Conservation (phyloP, 2,797 vertebrate species). For the Betta splendens region DNA sequence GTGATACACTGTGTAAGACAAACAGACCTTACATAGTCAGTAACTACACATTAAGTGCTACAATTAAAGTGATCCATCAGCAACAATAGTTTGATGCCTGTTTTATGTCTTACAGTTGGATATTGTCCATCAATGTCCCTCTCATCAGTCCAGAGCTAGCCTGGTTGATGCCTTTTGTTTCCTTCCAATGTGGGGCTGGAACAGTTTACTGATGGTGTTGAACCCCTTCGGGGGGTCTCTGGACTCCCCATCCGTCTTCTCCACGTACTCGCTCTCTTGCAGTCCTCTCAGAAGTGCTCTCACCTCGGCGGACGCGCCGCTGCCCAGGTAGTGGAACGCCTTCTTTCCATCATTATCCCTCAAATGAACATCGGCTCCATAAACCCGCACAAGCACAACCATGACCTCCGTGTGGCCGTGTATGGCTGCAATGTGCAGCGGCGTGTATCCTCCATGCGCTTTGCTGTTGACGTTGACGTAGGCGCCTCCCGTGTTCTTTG, state of each 20-base stretch:
- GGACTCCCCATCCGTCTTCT: slow-evolving; percentile 68
- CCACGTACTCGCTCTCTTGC: slow-evolving; percentile 36
- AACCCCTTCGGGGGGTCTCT: slow-evolving; percentile 84
- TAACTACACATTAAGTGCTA: slow-evolving; percentile 6
- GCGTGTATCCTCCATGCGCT: slow-evolving; percentile 90
- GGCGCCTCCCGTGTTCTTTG: slow-evolving; percentile 74
- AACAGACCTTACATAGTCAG: not conserved
- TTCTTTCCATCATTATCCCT: slow-evolving; percentile 92
- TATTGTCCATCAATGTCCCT: slow-evolving; percentile 33
- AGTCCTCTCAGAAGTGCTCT: slow-evolving; percentile 85
- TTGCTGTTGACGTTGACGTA: slow-evolving; percentile 83
- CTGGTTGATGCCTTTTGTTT: slow-evolving; percentile 80
- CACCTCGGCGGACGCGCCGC: slow-evolving; percentile 74
- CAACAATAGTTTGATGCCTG: not conserved
- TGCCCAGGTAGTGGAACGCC: slow-evolving; percentile 85
- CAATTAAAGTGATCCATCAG: not conserved
- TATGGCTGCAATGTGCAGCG: slow-evolving; percentile 91
- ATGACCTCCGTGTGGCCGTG: slow-evolving; percentile 84
- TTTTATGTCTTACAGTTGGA: not conserved
- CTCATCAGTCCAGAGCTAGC: slow-evolving; percentile 67
- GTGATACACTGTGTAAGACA: slow-evolving; percentile 26
- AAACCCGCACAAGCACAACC: slow-evolving; percentile 80
- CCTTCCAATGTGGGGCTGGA: slow-evolving; percentile 83
- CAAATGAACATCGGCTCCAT: slow-evolving; percentile 82
- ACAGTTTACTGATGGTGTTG: slow-evolving; percentile 87